phyloP scores from a whole-genome alignment of 2,888 invertebrate genomes.

The Polyommatus iphigenia region DNA sequence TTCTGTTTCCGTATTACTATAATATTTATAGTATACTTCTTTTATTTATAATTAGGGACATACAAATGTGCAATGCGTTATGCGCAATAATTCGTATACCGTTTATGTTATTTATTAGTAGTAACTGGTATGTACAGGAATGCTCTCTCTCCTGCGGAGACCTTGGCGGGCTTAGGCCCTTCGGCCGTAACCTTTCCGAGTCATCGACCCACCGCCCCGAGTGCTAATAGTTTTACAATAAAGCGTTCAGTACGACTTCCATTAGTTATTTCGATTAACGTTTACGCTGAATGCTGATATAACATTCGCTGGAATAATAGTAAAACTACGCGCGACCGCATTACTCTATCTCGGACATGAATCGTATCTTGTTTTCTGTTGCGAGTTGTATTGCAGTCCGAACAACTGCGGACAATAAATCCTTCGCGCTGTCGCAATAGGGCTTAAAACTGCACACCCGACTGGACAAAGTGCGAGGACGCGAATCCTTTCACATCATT shows the following conservation, averaged over 20 bases:
- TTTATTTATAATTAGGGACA: background rate
- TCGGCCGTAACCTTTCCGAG: background rate
- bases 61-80: background rate
- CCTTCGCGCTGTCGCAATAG: background rate
- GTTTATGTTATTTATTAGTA: background rate
- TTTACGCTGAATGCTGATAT: background rate
- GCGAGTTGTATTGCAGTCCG: background rate
- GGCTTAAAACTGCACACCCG: background rate
- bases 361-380: background rate
- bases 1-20: background rate
- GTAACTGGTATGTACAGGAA: background rate
- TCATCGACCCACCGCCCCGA: background rate
- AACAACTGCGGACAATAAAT: background rate
- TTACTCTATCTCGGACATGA: background rate
- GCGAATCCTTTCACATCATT: conserved; percentile 13
- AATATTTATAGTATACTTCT: background rate
- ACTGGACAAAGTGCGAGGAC: background rate
- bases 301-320: background rate
- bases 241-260: background rate
- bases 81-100: background rate
- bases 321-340: background rate
- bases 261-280: background rate
- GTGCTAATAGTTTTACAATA: background rate
- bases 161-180: background rate
- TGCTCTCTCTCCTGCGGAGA: background rate